phyloP scores from a whole-genome alignment of 2,113 vertebrate genomes.

The Ranitomeya variabilis region DNA sequence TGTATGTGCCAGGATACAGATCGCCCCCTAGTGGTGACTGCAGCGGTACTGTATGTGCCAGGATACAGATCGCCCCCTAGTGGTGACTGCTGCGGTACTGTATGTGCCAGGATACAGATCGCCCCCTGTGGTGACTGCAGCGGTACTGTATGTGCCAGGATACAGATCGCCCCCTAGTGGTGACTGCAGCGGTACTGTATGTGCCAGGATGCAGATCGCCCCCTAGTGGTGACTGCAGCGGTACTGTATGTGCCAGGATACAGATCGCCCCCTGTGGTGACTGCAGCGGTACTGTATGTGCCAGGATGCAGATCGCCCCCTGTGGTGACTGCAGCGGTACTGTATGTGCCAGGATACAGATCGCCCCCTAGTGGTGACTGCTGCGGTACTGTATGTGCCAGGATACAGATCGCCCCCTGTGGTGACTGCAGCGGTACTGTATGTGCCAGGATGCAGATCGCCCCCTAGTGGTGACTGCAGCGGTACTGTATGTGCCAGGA shows the following conservation, averaged over 20 bases:
- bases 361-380: not conserved
- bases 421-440: not conserved
- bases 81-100: not conserved
- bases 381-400: not conserved
- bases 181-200: not conserved
- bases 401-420: not conserved
- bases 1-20: not conserved
- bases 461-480: not conserved
- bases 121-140: not conserved
- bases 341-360: not conserved
- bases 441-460: not conserved
- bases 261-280: not conserved
- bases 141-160: not conserved
- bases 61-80: not conserved
- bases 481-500: not conserved
- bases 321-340: not conserved
- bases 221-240: not conserved
- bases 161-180: not conserved
- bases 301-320: not conserved
- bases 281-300: not conserved
- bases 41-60: not conserved
- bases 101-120: not conserved
- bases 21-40: not conserved
- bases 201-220: not conserved
- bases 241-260: not conserved